Base-by-base conservation (phyloP, 2,797 vertebrate genomes). In the Malurus splendens region DNA sequence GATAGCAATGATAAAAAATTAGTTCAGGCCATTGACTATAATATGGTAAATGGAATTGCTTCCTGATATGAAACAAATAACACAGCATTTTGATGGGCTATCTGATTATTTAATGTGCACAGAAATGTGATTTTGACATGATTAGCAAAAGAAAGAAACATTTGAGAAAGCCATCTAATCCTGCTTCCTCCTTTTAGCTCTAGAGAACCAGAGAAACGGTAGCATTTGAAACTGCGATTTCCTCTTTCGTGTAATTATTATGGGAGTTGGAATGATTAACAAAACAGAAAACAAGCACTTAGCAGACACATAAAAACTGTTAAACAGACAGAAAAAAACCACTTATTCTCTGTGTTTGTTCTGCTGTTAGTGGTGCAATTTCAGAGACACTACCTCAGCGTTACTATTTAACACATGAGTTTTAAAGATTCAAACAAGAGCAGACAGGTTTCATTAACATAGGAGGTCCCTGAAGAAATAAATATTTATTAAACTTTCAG, bases 381-480 rank as follows among this genome's bases (percentile, higher is more conserved):
- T 93, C 90, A 91, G 84, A 90, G 93, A 92, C 81, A 10, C 89
- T 95, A 90, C 60, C 85, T 90, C 90, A 86, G 61, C 3, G 0
- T 68, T 82, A 24, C 50, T 52, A 74, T 91, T 92, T 92, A 93
- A 90, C 72, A 88, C 52, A 32, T 13, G 47, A 60, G 79, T 80
- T 90, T 94, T 88, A 95, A 92, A 94, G 68, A 88, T 86, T 90
- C 88, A 88, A 95, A 91, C 65, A 91, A 80, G 84, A 92, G 87
- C 89, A 96, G 94, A 94, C 94, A 94, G 61, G 87, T 94, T 95
- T 96, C 90, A 94, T 95, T 95, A 95, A 94, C 87, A 86, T 52
- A 91, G 90, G 84, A 81, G 70, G 86, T 94, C 93, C 93, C 94
- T 72, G 64, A 94, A 95, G 92, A 95, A 95, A 92, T 89, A 93